phyloP scores from a whole-genome alignment of 2,888 invertebrate genomes.

The Patella pellucida region DNA sequence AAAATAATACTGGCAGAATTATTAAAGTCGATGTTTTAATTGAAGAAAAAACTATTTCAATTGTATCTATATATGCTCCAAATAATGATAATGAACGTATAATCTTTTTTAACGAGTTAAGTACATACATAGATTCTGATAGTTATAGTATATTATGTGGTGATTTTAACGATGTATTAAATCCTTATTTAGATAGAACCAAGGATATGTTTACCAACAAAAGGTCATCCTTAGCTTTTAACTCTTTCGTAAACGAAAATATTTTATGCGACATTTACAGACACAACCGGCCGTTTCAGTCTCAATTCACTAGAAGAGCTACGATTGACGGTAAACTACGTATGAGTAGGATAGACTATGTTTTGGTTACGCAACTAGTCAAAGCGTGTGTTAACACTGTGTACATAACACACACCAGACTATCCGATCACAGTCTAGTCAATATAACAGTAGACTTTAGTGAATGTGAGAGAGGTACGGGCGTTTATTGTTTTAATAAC shows the following conservation, averaged over 20 bases:
- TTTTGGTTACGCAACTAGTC: background rate
- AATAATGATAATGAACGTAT: slow-evolving; percentile 15
- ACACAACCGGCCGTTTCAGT: background rate
- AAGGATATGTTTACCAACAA: background rate
- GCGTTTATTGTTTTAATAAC: too few relatives aligned
- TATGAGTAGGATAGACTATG: too few relatives aligned
- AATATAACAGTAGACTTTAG: too few relatives aligned
- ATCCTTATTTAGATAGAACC: background rate
- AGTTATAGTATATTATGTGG: too few relatives aligned
- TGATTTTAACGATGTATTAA: too few relatives aligned
- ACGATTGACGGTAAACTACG: too few relatives aligned
- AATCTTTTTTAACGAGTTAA: slow-evolving; percentile 21
- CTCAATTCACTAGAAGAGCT: too few relatives aligned
- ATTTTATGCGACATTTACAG: background rate
- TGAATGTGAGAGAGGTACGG: too few relatives aligned
- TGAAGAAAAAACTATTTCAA: slow-evolving; percentile 13
- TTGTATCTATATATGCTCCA: slow-evolving; percentile 25
- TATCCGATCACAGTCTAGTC: too few relatives aligned
- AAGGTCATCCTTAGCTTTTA: background rate
- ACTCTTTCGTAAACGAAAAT: background rate
- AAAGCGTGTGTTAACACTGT: too few relatives aligned
- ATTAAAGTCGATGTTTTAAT: slow-evolving; percentile 11
- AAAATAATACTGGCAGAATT: slow-evolving; percentile 19
- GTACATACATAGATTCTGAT: background rate
- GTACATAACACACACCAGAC: too few relatives aligned